Evolutionary conservation across 2,113 vertebrate genomes (phyloP).

Genomic region (Carassius carassius): DNA sequence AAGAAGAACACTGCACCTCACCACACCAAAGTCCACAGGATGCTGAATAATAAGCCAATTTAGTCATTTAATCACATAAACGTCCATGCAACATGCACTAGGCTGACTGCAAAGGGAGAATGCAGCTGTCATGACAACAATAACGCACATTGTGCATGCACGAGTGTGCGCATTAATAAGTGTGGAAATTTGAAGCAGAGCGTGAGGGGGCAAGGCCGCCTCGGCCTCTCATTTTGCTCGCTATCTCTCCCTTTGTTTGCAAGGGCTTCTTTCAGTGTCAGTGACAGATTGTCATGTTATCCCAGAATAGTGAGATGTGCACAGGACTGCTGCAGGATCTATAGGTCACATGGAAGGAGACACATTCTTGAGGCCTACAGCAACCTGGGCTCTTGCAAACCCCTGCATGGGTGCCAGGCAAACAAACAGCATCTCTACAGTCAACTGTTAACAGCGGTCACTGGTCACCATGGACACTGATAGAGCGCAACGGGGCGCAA

Average conservation of each 20-base stretch:
- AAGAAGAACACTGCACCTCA: constrained; percentile 46
- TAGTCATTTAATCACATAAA: constrained; percentile 64
- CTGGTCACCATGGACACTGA: constrained; percentile 8
- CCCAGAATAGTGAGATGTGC: constrained; percentile 58
- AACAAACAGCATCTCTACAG: constrained; percentile 6
- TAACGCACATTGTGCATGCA: constrained; percentile 53
- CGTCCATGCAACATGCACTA: constrained; percentile 58
- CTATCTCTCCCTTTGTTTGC: constrained; percentile 69
- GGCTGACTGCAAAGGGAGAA: constrained; percentile 56
- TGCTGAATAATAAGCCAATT: constrained; percentile 26
- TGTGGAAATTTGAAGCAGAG: constrained; percentile 33
- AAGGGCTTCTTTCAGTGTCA: constrained; percentile 65
- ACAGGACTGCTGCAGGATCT: constrained; percentile 50
- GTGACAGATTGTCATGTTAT: constrained; percentile 72
- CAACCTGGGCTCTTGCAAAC: constrained; percentile 24
- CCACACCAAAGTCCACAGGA: constrained; percentile 28
- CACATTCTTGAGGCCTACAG: constrained; percentile 43
- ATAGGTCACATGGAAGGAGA: constrained; percentile 52
- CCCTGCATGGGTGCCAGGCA: constrained; percentile 8
- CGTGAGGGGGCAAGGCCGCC: constrained; percentile 50
- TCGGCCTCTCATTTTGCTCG: constrained; percentile 57
- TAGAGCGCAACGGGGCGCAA: neutral
- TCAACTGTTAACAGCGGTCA: neutral
- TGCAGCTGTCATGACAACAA: constrained; percentile 74
- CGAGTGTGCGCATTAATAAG: constrained; percentile 50